Evolutionary conservation across 2,113 vertebrate species (phyloP), one percentile per base, ranked within the genome.

Genomic region (Arvicanthis niloticus): DNA sequence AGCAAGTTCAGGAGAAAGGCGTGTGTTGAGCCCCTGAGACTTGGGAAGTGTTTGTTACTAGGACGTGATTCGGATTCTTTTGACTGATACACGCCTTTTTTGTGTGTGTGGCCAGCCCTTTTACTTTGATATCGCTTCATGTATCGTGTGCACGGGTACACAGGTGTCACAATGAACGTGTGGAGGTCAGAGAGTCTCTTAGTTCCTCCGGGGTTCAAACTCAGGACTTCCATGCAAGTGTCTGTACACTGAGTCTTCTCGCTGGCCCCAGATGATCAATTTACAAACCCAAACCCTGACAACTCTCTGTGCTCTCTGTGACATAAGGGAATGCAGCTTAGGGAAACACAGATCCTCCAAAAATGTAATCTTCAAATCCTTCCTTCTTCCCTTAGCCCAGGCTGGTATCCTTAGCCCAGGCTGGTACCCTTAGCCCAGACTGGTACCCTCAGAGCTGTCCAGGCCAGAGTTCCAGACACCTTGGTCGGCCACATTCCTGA

Each of bases 171-270:
- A 7, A 9, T 9, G 45, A 7, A 17, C 24, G 7, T 19, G 48
- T 34, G 45, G 77, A 37, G 48, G 77, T 22, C 48, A 56, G 77
- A 22, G 29, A 34, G 19, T 51, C 29, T 37, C 16, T 37, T 9
- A 37, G 31, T 37, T 53, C 77, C 48, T 37, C 29, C 8, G 8
- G 76, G 48, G 42, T 3, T 77, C 75, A 29, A 48, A 31, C 42
- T 77, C 21, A 10, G 73, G 48, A 31, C 31, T 5, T 77, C 51
- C 45, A 17, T 1, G 7, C 45, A 78, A 31, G 45, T 5, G 13
- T 26, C 75, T 24, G n/a, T 9, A 42, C 3, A 1, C 21, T 1
- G 8, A 40, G n/a, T 8, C 19, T 3, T 75, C n/a, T 24, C 3
- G 10, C 8, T 42, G n/a, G 72, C n/a, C n/a, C n/a, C 40, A 7